A percentile compares a stretch with the other conserved stretches of the same genome.
Evolutionary conservation across 2,113 vertebrate species (phyloP).

Genomic region (Paradisaea rubra): DNA sequence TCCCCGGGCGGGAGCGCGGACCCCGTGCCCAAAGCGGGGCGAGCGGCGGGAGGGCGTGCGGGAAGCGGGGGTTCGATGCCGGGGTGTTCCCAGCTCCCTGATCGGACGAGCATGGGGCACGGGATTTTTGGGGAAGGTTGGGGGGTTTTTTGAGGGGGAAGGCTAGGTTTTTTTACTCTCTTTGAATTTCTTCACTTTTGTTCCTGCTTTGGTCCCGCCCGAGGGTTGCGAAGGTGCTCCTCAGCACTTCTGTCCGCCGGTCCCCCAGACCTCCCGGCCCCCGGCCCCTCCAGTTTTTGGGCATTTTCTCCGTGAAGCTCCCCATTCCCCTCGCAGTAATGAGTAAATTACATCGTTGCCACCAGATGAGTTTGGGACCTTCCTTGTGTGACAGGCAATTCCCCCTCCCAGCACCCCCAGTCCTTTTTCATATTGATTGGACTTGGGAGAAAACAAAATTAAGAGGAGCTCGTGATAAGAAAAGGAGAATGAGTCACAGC

Average conservation of each 20-base stretch:
- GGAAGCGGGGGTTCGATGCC: fast-evolving
- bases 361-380: background rate
- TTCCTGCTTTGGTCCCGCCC: background rate
- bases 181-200: background rate
- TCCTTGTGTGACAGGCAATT: background rate
- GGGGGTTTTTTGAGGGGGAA: background rate
- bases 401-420: background rate
- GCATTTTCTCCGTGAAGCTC: background rate
- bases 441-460: background rate
- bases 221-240: background rate
- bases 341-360: background rate
- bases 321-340: background rate
- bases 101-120: fast-evolving
- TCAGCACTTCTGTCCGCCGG: background rate
- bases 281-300: fast-evolving
- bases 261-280: too few species aligned
- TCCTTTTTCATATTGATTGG: background rate
- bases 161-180: background rate
- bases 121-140: background rate
- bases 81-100: background rate
- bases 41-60: background rate
- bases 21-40: background rate
- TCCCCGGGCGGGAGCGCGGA: background rate
- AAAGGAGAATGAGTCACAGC: constrained; percentile 21
- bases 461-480: background rate